phyloP scores from a whole-genome alignment of 2,113 vertebrate species.

The Anguilla japonica region DNA sequence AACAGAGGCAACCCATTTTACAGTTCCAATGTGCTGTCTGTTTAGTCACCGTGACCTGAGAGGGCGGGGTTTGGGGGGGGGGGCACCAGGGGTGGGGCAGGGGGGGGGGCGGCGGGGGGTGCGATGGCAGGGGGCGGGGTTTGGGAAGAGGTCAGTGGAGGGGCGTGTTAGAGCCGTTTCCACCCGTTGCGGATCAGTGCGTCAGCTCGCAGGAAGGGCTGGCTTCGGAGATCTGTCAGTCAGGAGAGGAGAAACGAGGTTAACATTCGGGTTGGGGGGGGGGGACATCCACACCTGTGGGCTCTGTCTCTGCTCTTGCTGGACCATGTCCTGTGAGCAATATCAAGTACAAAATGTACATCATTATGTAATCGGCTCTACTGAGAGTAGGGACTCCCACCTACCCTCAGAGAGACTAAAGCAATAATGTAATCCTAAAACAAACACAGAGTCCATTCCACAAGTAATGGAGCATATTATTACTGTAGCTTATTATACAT shows the following conservation, averaged over 20 bases:
- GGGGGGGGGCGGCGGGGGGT: not conserved
- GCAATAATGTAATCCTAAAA: not conserved
- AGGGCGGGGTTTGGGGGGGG: not conserved
- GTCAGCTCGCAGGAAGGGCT: constrained; percentile 80
- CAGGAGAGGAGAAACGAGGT: constrained; percentile 58
- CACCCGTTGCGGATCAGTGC: constrained; percentile 77
- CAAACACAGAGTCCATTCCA: not conserved
- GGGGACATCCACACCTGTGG: constrained; percentile 14
- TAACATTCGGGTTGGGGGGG: constrained; percentile 53
- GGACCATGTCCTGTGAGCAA: not conserved
- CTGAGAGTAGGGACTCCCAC: not conserved
- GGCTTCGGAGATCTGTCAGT: constrained; percentile 79
- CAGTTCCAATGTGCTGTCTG: constrained; percentile 6
- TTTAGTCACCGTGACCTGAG: constrained; percentile 35
- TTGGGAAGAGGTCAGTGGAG: not conserved
- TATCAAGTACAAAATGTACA: not conserved
- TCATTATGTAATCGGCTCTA: not conserved
- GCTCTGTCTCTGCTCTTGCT: not conserved
- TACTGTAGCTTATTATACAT: constrained; percentile 16
- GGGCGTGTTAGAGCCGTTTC: constrained; percentile 39
- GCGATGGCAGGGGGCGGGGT: not conserved
- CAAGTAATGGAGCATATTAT: constrained; percentile 30
- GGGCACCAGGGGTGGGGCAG: not conserved
- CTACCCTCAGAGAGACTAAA: not conserved
- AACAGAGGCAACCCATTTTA: not conserved